These are phyloP conservation scores for Drosophila subpulchrella DNA, from an alignment of 1,140 invertebrate genomes.

Conservation along the genomic window DNA sequence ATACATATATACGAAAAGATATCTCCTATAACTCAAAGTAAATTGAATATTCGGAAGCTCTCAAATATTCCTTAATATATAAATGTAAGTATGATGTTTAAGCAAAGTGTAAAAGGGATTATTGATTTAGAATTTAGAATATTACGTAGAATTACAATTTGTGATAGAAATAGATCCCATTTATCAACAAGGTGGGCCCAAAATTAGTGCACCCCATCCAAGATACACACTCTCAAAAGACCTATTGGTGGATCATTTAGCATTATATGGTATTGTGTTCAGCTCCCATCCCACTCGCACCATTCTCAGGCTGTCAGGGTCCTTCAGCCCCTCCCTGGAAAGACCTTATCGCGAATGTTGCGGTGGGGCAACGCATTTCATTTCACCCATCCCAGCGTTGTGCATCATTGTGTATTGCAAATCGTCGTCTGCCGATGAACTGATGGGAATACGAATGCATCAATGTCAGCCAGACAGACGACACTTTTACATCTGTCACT, in stretches of 20 bases:
- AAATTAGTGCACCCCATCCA: neutral
- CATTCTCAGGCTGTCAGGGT: conserved; percentile 31
- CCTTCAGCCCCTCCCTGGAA: neutral
- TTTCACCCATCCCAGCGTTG: conserved; percentile 45
- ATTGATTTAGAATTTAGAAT: too few species aligned
- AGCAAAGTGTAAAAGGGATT: too few species aligned
- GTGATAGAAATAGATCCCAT: too few species aligned
- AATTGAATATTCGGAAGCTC: too few species aligned
- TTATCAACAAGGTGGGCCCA: neutral
- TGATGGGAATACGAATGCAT: conserved; percentile 66
- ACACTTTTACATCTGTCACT: conserved; percentile 76
- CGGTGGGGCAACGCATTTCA: conserved; percentile 12
- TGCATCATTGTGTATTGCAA: conserved; percentile 46
- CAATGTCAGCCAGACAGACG: conserved; percentile 67
- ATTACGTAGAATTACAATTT: too few species aligned
- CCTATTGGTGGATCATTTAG: neutral
- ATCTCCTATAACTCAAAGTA: too few species aligned
- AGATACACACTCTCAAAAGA: neutral
- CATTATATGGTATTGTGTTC: neutral
- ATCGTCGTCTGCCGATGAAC: conserved; percentile 55
- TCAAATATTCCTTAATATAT: too few species aligned
- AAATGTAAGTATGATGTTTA: too few species aligned
- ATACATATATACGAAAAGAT: too few species aligned
- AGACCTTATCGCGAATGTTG: conserved; percentile 21
- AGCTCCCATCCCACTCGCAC: neutral